A percentile compares a stretch with the other conserved stretches of the same genome.
phyloP scores from a whole-genome alignment of 2,113 vertebrate species.

The Aspiorhynchus laticeps region DNA sequence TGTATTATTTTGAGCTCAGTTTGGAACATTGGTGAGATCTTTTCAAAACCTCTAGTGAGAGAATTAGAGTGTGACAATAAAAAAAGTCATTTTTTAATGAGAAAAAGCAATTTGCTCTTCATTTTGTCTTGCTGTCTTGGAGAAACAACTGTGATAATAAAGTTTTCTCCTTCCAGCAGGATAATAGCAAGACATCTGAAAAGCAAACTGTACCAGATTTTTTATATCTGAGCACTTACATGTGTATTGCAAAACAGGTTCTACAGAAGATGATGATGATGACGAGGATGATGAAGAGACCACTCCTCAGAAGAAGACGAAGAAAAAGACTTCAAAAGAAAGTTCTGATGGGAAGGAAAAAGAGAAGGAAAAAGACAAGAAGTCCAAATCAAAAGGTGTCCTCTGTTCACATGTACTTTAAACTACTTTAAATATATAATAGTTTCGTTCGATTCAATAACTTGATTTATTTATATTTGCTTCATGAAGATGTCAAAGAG shows the following conservation, averaged over 20 bases:
- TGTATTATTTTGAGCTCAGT: not conserved
- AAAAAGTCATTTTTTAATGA: not conserved
- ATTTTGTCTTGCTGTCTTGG: not conserved
- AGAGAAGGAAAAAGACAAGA: slow-evolving; percentile 71
- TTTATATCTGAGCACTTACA: not conserved
- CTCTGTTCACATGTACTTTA: not conserved
- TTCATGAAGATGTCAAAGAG: slow-evolving; percentile 73
- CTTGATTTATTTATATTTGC: not conserved
- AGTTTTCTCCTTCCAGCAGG: not conserved
- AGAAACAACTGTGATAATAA: not conserved
- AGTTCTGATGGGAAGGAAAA: slow-evolving; percentile 58
- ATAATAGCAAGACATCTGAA: not conserved
- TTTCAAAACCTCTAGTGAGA: not conserved
- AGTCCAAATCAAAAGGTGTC: slow-evolving; percentile 76
- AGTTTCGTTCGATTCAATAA: not conserved
- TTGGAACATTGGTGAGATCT: not conserved
- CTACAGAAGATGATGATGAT: slow-evolving; percentile 67
- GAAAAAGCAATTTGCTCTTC: not conserved
- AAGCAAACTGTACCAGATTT: not conserved
- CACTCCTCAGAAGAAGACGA: slow-evolving; percentile 73
- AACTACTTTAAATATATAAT: not conserved
- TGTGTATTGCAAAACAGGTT: slow-evolving; percentile 55
- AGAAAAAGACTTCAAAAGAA: slow-evolving; percentile 74
- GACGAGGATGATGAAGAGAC: slow-evolving; percentile 61
- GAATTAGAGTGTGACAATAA: not conserved